Conservation (phyloP, 2,797 vertebrate species). For the Pseudochromis fuscus region DNA sequence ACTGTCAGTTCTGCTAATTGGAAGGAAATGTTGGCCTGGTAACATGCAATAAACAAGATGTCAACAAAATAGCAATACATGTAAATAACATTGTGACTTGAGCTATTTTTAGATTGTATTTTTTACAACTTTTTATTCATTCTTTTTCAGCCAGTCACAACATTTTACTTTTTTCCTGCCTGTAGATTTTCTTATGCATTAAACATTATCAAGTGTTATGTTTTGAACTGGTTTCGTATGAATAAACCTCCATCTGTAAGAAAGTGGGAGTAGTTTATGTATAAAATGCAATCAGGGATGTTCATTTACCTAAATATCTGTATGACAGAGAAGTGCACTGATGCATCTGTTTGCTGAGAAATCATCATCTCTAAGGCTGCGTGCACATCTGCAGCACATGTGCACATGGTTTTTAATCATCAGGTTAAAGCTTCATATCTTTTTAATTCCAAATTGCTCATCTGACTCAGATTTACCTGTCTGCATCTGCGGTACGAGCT, state of each 20-base stretch:
- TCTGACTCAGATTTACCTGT: conserved; percentile 43
- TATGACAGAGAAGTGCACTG: neutral
- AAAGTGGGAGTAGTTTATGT: neutral
- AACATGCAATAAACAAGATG: conserved; percentile 3
- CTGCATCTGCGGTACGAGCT: conserved; percentile 36
- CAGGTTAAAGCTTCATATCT: conserved; percentile 18
- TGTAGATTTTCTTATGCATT: neutral
- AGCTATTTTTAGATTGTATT: neutral
- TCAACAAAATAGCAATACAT: neutral
- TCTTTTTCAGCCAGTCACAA: neutral
- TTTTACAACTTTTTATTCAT: no score
- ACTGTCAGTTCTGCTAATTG: neutral
- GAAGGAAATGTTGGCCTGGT: neutral
- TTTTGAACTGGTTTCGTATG: neutral
- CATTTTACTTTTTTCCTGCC: neutral
- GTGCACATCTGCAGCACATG: no score
- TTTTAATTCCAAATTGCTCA: conserved; percentile 10
- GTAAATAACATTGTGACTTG: no score
- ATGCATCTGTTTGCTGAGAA: neutral
- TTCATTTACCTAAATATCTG: neutral
- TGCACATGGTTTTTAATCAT: neutral
- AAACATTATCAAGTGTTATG: neutral
- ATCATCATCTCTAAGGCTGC: no score
- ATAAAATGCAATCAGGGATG: neutral
- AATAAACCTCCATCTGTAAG: neutral